Conservation (phyloP, 2,888 invertebrate genomes). For the Pandemis cinnamomeana region DNA sequence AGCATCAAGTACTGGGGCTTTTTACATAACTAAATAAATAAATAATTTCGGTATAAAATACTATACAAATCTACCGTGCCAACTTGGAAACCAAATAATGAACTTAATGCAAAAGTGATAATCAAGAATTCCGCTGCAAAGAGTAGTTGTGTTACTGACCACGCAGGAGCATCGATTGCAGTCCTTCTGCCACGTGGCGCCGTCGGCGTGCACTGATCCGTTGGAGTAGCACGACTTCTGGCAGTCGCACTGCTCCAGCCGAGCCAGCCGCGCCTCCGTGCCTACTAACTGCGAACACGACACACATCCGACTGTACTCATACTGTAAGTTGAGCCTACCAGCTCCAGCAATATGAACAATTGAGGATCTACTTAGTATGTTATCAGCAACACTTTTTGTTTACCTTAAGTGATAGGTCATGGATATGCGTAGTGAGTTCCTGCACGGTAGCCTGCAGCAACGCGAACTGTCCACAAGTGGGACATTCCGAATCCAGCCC, state of each 20-base stretch:
- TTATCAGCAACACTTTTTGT: background rate
- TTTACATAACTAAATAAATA: no score
- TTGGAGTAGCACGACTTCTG: conserved; percentile 94
- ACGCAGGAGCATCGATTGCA: conserved; percentile 95
- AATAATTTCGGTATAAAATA: background rate
- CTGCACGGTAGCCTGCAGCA: conserved; percentile 92
- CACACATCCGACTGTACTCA: background rate
- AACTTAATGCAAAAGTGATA: no score
- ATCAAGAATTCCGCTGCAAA: no score
- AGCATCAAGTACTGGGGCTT: background rate
- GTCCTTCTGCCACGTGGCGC: conserved; percentile 92
- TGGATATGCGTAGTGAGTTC: conserved; percentile 91
- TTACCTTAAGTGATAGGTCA: conserved; percentile 93
- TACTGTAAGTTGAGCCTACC: conserved; percentile 24
- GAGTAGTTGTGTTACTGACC: conserved; percentile 73
- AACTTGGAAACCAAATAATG: no score
- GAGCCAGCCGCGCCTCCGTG: conserved; percentile 90
- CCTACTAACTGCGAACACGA: conserved; percentile 88
- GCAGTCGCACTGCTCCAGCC: conserved; percentile 95
- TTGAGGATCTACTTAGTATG: background rate
- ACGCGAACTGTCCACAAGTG: conserved; percentile 94
- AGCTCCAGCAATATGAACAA: background rate
- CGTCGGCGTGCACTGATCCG: conserved; percentile 92
- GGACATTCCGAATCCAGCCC: conserved; percentile 94
- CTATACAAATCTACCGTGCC: no score